Evolutionary conservation across 2,888 invertebrate genomes (phyloP), one percentile per base, ranked within the genome.

Genomic region (Acleris literana): DNA sequence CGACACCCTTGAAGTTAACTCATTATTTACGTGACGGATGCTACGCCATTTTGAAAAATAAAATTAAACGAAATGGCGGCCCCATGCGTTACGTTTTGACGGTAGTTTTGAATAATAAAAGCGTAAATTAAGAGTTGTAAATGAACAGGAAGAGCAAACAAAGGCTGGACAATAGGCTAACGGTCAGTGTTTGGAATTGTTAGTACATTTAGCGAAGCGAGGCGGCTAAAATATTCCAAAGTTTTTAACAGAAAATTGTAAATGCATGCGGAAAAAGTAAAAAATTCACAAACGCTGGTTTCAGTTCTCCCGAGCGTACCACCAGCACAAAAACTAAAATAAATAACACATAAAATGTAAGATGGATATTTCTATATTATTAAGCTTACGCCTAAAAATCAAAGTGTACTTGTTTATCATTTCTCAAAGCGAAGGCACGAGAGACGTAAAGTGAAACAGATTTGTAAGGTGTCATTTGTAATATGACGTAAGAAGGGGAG

Each of bases 61-160:
- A 52, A 60, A 53, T 11, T 18, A 29, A 63, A 58, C 39, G 25
- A 59, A 51, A 39, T 29, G 44, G 59, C 18, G 46, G 11, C 46
- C 39, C 16, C 55, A 52, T 20, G 48, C 51, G 55, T 60, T 43
- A 54, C 48, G 49, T 65, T 51, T 44, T 22, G 52, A 56, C 55
- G 20, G 49, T 61, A 56, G 55, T 61, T 65, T 33, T 29, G 56
- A 49, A 49, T 63, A 65, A 61, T 65, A 56, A 65, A 65, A 60
- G 33, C 44, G 44, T 65, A 60, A 61, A 54, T 52, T 13, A 16
- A 29, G 49, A 55, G 54, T 64, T 60, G 48, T 17, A 56, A 59
- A 61, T 44, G 53, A 57, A 57, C 65, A 60, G 65, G 65, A 65
- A 65, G 55, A 64, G 44, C 51, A 61, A 65, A 65, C 65, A 65